Percentiles rank a stretch among this genome's conserved stretches.
Conservation (phyloP, 2,797 vertebrate genomes). For the Sebastes elongatus region DNA sequence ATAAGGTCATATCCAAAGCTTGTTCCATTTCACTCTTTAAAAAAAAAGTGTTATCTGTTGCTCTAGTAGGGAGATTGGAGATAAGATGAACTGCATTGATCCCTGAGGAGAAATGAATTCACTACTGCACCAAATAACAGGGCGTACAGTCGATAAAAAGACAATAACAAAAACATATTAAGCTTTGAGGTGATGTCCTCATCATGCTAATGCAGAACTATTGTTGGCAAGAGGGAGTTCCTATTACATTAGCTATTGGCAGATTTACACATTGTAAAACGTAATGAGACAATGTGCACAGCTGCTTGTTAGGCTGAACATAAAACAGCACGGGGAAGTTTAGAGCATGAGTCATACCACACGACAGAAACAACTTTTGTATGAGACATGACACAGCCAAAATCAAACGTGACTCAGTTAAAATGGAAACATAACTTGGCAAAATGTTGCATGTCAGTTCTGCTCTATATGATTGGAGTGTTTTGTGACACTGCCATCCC, state of each 20-base stretch:
- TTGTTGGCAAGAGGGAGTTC: slow-evolving; percentile 3
- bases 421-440: slow-evolving; percentile 26
- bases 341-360: slow-evolving; percentile 3
- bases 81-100: slow-evolving; percentile 29
- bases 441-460: slow-evolving; percentile 45
- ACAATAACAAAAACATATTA: slow-evolving; percentile 28
- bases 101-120: slow-evolving; percentile 15
- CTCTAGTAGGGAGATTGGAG: slow-evolving; percentile 13
- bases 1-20: slow-evolving; percentile 3
- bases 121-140: slow-evolving; percentile 13
- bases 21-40: background rate
- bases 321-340: slow-evolving; percentile 1
- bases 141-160: slow-evolving; percentile 8
- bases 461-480: slow-evolving; percentile 28
- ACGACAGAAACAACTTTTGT: slow-evolving; percentile 15
- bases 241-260: slow-evolving; percentile 34
- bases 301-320: slow-evolving; percentile 19
- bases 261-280: slow-evolving; percentile 15
- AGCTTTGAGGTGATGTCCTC: background rate
- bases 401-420: slow-evolving; percentile 36
- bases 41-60: slow-evolving; percentile 17
- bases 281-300: slow-evolving; percentile 9
- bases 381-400: slow-evolving; percentile 12
- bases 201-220: slow-evolving; percentile 27
- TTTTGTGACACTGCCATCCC: slow-evolving; percentile 19